phyloP scores from a whole-genome alignment of 2,888 invertebrate species.

The Muscina levida region DNA sequence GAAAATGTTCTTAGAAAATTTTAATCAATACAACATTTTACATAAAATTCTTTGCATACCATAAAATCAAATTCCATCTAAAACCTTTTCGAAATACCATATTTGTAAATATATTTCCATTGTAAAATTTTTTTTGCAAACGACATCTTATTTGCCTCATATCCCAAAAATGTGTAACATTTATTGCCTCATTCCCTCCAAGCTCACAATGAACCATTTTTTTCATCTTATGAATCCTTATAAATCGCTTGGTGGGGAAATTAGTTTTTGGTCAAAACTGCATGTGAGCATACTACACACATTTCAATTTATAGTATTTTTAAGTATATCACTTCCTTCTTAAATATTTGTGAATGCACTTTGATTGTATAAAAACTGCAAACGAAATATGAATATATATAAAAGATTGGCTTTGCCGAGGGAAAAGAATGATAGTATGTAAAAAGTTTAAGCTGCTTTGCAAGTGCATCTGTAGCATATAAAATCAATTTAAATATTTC shows the following conservation, averaged over 20 bases:
- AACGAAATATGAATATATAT: neutral
- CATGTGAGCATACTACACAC: neutral
- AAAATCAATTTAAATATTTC: constrained; percentile 53
- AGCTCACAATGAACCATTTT: too few relatives aligned
- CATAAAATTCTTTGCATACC: too few relatives aligned
- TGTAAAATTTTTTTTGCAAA: too few relatives aligned
- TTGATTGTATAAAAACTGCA: neutral
- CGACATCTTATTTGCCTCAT: too few relatives aligned
- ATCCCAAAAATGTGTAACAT: too few relatives aligned
- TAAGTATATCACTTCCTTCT: constrained; percentile 9
- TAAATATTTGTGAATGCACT: neutral
- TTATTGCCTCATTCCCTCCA: too few relatives aligned
- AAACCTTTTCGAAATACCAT: too few relatives aligned
- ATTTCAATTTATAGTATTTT: neutral
- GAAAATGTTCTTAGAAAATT: too few relatives aligned
- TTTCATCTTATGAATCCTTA: neutral
- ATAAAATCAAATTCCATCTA: too few relatives aligned
- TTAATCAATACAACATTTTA: too few relatives aligned
- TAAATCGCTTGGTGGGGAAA: neutral
- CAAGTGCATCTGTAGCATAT: constrained; percentile 27
- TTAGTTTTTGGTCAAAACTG: constrained; percentile 42
- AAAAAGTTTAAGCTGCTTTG: constrained; percentile 56
- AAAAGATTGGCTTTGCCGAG: neutral
- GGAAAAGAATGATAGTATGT: constrained; percentile 3
- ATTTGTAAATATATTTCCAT: too few relatives aligned